Evolutionary conservation across 2,888 invertebrate species (phyloP), one percentile per base, ranked within the genome.

Genomic region (Oasisia sp.): DNA sequence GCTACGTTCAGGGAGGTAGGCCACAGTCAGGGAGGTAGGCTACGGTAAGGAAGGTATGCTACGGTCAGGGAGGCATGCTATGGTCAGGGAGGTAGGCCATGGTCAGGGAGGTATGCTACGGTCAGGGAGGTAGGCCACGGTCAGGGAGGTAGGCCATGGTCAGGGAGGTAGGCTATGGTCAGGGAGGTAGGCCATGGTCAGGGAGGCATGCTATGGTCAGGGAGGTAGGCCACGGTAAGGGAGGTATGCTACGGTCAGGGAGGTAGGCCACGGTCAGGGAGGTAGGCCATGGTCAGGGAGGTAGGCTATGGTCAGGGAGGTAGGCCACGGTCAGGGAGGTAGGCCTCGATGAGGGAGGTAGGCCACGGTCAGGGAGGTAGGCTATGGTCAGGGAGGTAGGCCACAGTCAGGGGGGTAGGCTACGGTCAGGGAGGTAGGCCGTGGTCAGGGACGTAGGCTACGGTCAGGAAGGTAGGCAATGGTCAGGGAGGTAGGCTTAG

Each of bases 11-110:
- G 74, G 96, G 95, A 27, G 95, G 95, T 19, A 95, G 96, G 94
- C 95, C 95, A 0, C 96, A 95, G 93, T 74, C 74, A 74, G 74
- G 7, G 74, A 74, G 5, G 74, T 74, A 27, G 74, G 19, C 0
- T 27, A 12, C 74, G 0, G 19, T 14, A 27, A 74, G 19, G 74
- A 1, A 74, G 27, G 74, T 74, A 74, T 27, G 95, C 95, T 8
- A 95, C 96, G 5, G 95, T 95, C 44, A 94, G 95, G 92, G 95
- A 95, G 93, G 95, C 95, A 93, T 90, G 32, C 19, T n/a, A 5
- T 8, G 0, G 58, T 32, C 38, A 8, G 27, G 27, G 32, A 27
- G 27, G 32, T 4, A 32, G 32, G 32, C 11, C 38, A 38, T 0
- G 4, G 14, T 27, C 9, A 27, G 74, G 74, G 14, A 74, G 14